Base-by-base conservation (phyloP, 2,113 vertebrate genomes). In the Centropus unirufus region DNA sequence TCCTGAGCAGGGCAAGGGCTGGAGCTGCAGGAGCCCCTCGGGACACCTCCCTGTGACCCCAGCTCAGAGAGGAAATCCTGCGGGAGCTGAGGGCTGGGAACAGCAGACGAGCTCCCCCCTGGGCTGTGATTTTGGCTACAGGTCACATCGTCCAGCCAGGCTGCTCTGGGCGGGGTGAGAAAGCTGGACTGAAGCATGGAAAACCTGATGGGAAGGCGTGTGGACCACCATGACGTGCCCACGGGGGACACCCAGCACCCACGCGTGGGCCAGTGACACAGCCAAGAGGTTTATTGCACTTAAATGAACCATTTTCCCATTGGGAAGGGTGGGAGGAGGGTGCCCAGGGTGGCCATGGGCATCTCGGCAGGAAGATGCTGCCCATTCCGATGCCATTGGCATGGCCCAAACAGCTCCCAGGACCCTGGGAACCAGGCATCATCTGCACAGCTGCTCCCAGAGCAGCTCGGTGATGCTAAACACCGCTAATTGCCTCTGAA, bases 21-120 rank as follows among this genome's bases (percentile, higher is more conserved):
- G 90, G 87, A 94, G 84, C 83, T 89, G 93, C 34, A 22, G 89
- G 83, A 29, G 22, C 66, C 59, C 23, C 20, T 63, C 3, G 9
- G n/a, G 93, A 83, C 83, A 89, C 80, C 93, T 87, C 94, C 92
- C 91, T 89, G 89, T 4, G 15, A 69, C 75, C 81, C 72, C 5
- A 30, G 76, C 83, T 73, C 82, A 61, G 49, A 94, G 85, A 93
- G 93, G 92, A 95, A 93, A 94, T 94, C 94, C 96, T 96, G 92
- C 0, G 32, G 84, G 95, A 96, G 58, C 78, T 1, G 5, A 36
- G 87, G 84, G 74, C 90, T 95, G 89, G 89, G 90, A 82, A 91
- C 57, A 2, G 34, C 2, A 3, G 81, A 83, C 1, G 19, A 87
- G 81, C 5, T 83, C 84, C 91, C 62, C 80, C 55, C 6, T 7